Evolutionary conservation across 2,888 invertebrate genomes (phyloP).

Genomic region (Ophion slaviceki): DNA sequence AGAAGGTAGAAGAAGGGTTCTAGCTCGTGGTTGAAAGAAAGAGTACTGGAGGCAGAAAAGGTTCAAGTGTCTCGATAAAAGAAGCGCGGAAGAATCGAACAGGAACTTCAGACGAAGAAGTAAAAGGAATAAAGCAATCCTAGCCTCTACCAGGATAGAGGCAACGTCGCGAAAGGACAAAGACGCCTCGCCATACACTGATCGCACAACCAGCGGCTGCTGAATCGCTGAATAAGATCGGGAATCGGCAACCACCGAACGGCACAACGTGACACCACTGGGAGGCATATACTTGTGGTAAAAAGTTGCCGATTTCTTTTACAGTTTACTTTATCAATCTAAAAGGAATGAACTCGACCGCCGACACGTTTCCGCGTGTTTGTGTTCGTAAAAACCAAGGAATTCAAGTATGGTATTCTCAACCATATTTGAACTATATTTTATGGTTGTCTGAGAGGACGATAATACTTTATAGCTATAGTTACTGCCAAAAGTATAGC

Average conservation of each 20-base stretch:
- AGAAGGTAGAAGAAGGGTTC: conserved; percentile 29
- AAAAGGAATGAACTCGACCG: too few species aligned
- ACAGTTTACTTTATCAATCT: too few species aligned
- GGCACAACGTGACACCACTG: conserved; percentile 59
- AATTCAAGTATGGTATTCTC: too few species aligned
- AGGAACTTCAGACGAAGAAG: conserved; percentile 62
- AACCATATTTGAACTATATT: too few species aligned
- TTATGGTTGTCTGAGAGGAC: too few species aligned
- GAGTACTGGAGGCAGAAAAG: conserved; percentile 42
- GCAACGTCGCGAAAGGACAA: conserved; percentile 59
- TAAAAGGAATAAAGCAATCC: conserved; percentile 45
- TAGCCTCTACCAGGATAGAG: conserved; percentile 44
- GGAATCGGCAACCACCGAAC: conserved; percentile 70
- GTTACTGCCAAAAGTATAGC: too few species aligned
- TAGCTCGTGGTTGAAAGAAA: conserved; percentile 34
- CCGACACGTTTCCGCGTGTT: too few species aligned
- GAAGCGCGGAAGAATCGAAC: conserved; percentile 26
- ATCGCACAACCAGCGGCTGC: conserved; percentile 62
- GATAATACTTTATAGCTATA: too few species aligned
- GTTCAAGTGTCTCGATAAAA: conserved; percentile 32
- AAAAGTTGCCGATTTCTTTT: conserved; percentile 23
- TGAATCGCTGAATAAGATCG: conserved; percentile 74
- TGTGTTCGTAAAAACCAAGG: too few species aligned
- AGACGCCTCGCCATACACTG: conserved; percentile 53
- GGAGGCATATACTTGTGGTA: conserved; percentile 24